These are phyloP conservation scores for Platypus cylindrus DNA, from an alignment of 2,888 invertebrate species.

Conservation along the genomic window DNA sequence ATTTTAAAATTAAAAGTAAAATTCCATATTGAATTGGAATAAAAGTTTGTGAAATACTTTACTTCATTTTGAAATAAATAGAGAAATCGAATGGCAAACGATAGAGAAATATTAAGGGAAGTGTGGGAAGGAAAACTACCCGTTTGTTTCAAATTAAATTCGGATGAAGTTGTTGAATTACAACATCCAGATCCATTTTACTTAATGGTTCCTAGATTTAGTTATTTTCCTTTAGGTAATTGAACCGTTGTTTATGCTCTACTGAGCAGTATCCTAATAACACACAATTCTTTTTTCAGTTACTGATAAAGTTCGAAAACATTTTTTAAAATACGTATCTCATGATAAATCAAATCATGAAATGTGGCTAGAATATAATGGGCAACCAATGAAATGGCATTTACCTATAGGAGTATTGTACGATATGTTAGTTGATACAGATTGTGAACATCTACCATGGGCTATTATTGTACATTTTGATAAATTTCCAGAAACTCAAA, in stretches of 20 bases:
- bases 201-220: conserved; percentile 84
- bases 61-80: no score
- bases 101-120: conserved; percentile 86
- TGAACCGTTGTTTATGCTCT: neutral
- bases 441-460: conserved; percentile 75
- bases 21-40: no score
- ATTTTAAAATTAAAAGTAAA: no score
- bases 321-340: conserved; percentile 72
- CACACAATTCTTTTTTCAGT: conserved; percentile 36
- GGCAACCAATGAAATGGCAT: conserved; percentile 83
- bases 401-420: conserved; percentile 83
- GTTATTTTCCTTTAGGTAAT: conserved; percentile 70
- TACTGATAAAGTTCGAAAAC: conserved; percentile 87
- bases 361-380: conserved; percentile 91
- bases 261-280: neutral
- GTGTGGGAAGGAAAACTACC: conserved; percentile 95
- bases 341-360: conserved; percentile 72
- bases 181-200: conserved; percentile 88
- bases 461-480: conserved; percentile 86
- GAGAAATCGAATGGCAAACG: conserved; percentile 67
- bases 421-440: conserved; percentile 55
- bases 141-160: conserved; percentile 78
- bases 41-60: no score
- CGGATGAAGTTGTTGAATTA: conserved; percentile 78
- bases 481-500: conserved; percentile 79